A percentile compares a stretch with the other conserved stretches of the same genome.
Evolutionary conservation across 2,797 vertebrate species (phyloP).

Genomic region (Phoeniculus purpureus): DNA sequence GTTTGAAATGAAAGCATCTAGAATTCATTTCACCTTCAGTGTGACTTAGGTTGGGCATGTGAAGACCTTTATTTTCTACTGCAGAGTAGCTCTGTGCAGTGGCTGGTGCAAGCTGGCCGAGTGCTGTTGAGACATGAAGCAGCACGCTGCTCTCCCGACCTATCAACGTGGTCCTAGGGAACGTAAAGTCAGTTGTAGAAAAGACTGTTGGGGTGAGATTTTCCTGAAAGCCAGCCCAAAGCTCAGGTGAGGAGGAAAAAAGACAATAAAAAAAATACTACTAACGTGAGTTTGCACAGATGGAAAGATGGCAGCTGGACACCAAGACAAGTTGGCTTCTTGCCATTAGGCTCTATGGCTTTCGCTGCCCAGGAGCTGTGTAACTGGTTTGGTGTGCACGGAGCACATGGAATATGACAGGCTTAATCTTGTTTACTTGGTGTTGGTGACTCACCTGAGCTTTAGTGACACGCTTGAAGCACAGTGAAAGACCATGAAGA

Average conservation of each 20-base stretch:
- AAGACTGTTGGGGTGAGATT: neutral
- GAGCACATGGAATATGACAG: conserved; percentile 26
- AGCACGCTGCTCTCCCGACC: neutral
- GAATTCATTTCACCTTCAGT: neutral
- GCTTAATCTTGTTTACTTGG: conserved; percentile 56
- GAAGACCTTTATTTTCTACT: neutral
- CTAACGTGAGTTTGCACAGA: neutral
- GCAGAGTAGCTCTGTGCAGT: neutral
- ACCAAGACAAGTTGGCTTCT: neutral
- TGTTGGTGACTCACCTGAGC: conserved; percentile 54
- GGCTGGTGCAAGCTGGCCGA: neutral
- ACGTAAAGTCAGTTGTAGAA: neutral
- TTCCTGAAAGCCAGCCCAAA: neutral
- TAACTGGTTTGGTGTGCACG: conserved; percentile 43
- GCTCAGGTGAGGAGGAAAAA: neutral
- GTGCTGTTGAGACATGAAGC: neutral
- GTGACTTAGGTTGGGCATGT: neutral
- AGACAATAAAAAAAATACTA: neutral
- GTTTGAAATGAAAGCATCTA: neutral
- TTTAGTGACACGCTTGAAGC: conserved; percentile 26
- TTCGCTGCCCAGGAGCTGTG: conserved; percentile 42
- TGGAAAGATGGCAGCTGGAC: neutral
- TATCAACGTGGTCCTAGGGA: neutral
- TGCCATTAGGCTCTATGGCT: neutral
- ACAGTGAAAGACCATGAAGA: neutral